Evolutionary conservation across 2,797 vertebrate species (phyloP).

Genomic region (Oreochromis grahami): DNA sequence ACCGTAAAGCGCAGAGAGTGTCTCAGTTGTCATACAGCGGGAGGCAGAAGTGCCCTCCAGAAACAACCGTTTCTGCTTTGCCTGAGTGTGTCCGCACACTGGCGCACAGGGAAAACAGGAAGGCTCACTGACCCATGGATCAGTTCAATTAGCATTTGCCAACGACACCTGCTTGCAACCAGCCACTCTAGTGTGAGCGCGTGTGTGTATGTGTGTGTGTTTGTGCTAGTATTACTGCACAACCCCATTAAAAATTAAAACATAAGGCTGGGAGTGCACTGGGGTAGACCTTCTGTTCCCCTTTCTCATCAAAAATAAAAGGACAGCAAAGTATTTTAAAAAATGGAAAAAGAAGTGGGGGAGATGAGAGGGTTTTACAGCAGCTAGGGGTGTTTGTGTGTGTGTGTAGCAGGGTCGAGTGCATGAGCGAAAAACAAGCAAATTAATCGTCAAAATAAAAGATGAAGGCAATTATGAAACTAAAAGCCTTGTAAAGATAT

Average conservation of each 20-base stretch:
- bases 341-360: constrained; percentile 18
- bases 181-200: constrained; percentile 7
- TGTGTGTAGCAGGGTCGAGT: background rate
- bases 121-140: constrained; percentile 76
- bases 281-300: constrained; percentile 69
- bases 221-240: constrained; percentile 61
- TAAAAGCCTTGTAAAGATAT: background rate
- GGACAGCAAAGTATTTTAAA: constrained; percentile 46
- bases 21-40: constrained; percentile 8
- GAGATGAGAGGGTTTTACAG: constrained; percentile 28
- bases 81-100: constrained; percentile 45
- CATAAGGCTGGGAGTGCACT: constrained; percentile 72
- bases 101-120: constrained; percentile 59
- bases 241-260: constrained; percentile 83
- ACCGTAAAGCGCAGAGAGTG: constrained; percentile 5
- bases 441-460: constrained; percentile 22
- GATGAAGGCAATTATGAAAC: background rate
- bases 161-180: constrained; percentile 77
- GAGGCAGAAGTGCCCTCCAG: constrained; percentile 33
- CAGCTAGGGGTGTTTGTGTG: background rate
- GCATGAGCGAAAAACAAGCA: background rate
- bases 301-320: constrained; percentile 84
- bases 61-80: constrained; percentile 19
- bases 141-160: constrained; percentile 79
- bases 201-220: constrained; percentile 4